Percentiles rank a stretch among this genome's conserved stretches.
Evolutionary conservation across 1,140 invertebrate species (phyloP).

Genomic region (Nymphalis io): DNA sequence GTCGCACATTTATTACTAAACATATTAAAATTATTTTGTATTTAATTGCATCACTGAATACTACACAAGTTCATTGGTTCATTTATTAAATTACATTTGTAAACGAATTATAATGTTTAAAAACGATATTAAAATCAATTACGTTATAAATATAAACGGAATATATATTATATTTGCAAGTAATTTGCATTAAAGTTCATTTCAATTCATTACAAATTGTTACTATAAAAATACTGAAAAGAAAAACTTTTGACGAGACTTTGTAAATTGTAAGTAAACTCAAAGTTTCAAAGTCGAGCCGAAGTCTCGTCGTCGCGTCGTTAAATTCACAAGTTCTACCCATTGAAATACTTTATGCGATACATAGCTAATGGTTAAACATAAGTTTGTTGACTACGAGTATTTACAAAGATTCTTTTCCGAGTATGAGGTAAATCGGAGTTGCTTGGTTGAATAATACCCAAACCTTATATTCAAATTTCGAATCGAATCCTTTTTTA

Average conservation of each 20-base stretch:
- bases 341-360: slow-evolving; percentile 1
- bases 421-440: background rate
- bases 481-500: too few relatives aligned
- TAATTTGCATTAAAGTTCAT: background rate
- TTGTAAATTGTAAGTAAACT: slow-evolving; percentile 1
- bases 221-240: background rate
- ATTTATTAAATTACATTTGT: too few relatives aligned
- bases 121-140: too few relatives aligned
- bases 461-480: background rate
- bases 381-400: background rate
- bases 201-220: background rate
- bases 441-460: background rate
- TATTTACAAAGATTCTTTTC: background rate
- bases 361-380: background rate
- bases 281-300: background rate
- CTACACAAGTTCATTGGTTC: too few relatives aligned
- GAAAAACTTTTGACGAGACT: background rate
- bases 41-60: too few relatives aligned
- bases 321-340: slow-evolving; percentile 4
- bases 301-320: slow-evolving; percentile 1
- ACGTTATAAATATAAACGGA: too few relatives aligned
- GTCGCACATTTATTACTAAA: too few relatives aligned
- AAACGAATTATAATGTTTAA: too few relatives aligned
- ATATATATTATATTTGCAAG: too few relatives aligned
- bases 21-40: too few relatives aligned